Evolutionary conservation across 2,888 invertebrate species (phyloP), one percentile per base, ranked within the genome.

Genomic region (Ptycholaimellus sp.): DNA sequence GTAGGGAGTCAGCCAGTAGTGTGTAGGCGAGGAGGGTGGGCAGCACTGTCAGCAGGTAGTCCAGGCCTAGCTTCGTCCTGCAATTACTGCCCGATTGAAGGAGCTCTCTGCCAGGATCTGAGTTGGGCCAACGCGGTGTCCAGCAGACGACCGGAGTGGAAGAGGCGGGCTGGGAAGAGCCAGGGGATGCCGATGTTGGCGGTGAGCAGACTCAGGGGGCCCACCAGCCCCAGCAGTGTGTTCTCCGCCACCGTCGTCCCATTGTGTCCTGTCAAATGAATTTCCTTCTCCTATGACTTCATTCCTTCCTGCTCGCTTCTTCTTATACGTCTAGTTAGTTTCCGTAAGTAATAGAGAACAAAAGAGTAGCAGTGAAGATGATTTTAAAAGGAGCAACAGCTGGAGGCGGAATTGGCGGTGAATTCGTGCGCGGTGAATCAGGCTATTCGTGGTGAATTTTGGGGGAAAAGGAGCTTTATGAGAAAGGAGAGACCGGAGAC

Each of bases 51-150:
- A 51, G 38, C 4, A 40, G n/a, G 30, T 45, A 44, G 36, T 53
- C 52, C n/a, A 46, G 31, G 7, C 44, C 20, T 28, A 49, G 47
- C 40, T 50, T 50, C 20, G 41, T 39, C 45, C 53, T 52, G 35
- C n/a, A n/a, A n/a, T n/a, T n/a, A n/a, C n/a, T n/a, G 25, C 25
- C 7, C 7, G 25, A 23, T 23, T 23, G 6, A 9, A 23, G 6
- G 25, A 23, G 13, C 6, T 23, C 6, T 13, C 6, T 6, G 6
- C 25, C 25, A 23, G 13, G 25, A 9, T 23, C 13, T 23, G 25
- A 23, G 13, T 13, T 35, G 29, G 3, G 30, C 39, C 33, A 13
- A 36, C 36, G 17, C 13, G n/a, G 16, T 16, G 21, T 36, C 32
- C 4, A 13, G 13, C 18, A 31, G 6, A n/a, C 20, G 2, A 3